These are phyloP conservation scores for Temnothorax ravouxi DNA, from an alignment of 2,888 invertebrate species.

Conservation along the genomic window DNA sequence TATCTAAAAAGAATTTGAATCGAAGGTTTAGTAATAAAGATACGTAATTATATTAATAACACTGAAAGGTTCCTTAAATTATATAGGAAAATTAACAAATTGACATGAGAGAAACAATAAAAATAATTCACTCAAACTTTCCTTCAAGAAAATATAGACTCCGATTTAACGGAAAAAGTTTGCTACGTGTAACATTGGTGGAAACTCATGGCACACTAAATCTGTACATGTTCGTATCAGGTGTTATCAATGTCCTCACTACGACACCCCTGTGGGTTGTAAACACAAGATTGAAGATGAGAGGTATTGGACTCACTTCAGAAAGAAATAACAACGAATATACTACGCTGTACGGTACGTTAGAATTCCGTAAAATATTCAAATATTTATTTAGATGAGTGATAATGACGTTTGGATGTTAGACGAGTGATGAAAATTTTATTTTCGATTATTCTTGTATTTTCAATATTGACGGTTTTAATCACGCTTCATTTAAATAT, in stretches of 20 bases:
- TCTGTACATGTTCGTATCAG: conserved; percentile 78
- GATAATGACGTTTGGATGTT: neutral
- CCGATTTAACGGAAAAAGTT: neutral
- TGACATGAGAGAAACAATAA: neutral
- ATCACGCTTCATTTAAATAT: neutral
- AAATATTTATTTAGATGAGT: neutral
- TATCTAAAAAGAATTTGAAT: conserved; percentile 1
- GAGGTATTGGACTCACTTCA: conserved; percentile 87
- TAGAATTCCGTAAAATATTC: neutral
- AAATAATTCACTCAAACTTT: neutral
- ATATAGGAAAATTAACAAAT: neutral
- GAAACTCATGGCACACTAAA: neutral
- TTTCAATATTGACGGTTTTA: neutral
- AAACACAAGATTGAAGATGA: conserved; percentile 95
- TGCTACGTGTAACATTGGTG: conserved; percentile 8
- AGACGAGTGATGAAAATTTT: neutral
- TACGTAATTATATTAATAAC: neutral
- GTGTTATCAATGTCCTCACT: conserved; percentile 92
- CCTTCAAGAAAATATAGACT: neutral
- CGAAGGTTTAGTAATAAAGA: neutral
- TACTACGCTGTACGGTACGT: conserved; percentile 81
- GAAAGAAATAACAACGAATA: conserved; percentile 80
- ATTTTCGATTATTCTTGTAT: neutral
- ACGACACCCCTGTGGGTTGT: conserved; percentile 98
- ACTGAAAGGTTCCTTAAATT: neutral